Base-by-base conservation (phyloP, 2,888 invertebrate species). In the Dinocampus coccinellae region DNA sequence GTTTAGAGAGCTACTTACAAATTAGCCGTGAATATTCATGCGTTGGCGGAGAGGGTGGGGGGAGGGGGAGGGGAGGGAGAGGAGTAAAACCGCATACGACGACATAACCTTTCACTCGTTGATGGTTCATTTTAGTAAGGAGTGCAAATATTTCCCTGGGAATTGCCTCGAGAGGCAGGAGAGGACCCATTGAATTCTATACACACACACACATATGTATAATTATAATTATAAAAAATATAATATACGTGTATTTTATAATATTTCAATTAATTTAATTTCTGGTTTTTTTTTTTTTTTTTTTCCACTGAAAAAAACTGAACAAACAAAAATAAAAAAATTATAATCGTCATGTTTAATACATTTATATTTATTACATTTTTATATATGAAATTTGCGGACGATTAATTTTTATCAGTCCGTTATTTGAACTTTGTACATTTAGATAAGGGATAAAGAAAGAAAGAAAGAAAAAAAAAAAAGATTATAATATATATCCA, bases 21-120 rank as follows among this genome's bases (percentile, higher is more conserved):
- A 86, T 85, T 85, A 85, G 80, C 81, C 79, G 84, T 85, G 85
- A 86, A 86, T 85, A 86, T 85, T 86, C 84, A 84, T 84, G 82
- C 79, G 76, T 77, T 72, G 57, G 52, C 72, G 74, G 7, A 7
- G 74, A 67, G 64, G 42, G n/a, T n/a, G n/a, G n/a, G n/a, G n/a
- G n/a, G n/a, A n/a, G n/a, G n/a, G n/a, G n/a, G n/a, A n/a, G n/a
- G n/a, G n/a, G n/a, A n/a, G n/a, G n/a, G n/a, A 7, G 74, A 67
- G 64, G 42, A 69, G 73, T 69, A 74, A 79, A 82, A 80, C 74
- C 75, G 67, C 69, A 71, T 63, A 71, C 70, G 57, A 53, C 58
- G 65, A 42, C 16, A 47, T 75, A 75, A 74, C 67, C 70, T 73
- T 75, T 69, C 63, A 52, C 58, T 53, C 47, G 16, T n/a, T 16